Conservation (phyloP, 2,888 invertebrate species). For the Drosophila yooni region DNA sequence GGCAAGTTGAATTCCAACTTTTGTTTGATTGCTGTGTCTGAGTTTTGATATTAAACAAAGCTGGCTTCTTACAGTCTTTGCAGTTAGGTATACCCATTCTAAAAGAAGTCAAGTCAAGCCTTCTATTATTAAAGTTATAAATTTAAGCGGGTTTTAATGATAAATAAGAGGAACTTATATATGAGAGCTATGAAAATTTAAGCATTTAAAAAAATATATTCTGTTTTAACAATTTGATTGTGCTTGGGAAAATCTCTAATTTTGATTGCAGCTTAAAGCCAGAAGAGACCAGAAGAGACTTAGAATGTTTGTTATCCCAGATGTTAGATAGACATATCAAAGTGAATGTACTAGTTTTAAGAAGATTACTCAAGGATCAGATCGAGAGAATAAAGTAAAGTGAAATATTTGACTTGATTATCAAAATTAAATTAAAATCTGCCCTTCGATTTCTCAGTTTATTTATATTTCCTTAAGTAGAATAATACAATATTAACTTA, state of each 20-base stretch:
- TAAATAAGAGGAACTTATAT: not conserved
- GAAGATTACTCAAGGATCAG: not conserved
- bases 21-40: not conserved
- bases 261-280: not conserved
- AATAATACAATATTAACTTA: no score
- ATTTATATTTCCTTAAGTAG: no score
- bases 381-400: not conserved
- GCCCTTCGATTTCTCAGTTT: not conserved
- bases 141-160: not conserved
- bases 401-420: not conserved
- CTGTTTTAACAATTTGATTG: not conserved
- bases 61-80: not conserved
- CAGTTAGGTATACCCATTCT: not conserved
- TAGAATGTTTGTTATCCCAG: not conserved
- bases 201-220: not conserved
- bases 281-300: not conserved
- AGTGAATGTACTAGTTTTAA: no score
- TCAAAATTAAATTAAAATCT: not conserved
- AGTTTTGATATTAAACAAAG: constrained; percentile 7
- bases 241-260: not conserved
- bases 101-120: not conserved
- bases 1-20: constrained; percentile 37
- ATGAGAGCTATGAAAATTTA: not conserved
- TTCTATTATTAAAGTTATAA: not conserved
- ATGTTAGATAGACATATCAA: not conserved